Evolutionary conservation across 2,888 invertebrate species (phyloP).

Genomic region (Hypomecis atomaria): DNA sequence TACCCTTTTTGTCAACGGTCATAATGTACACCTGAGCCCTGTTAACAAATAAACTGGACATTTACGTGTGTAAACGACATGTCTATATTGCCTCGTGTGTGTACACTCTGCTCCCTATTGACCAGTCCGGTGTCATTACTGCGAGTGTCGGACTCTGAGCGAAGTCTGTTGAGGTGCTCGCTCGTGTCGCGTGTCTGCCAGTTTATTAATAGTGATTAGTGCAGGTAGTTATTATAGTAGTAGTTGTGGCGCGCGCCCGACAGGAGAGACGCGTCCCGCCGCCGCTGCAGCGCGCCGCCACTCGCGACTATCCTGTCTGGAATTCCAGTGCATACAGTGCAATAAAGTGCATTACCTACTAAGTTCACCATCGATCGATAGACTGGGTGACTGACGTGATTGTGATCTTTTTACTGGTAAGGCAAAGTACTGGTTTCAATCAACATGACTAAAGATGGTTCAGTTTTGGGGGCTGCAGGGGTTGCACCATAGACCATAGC

Average conservation of each 20-base stretch:
- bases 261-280: constrained; percentile 11
- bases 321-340: background rate
- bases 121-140: background rate
- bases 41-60: too few species aligned
- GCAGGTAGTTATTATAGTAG: constrained; percentile 34
- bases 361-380: background rate
- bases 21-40: too few species aligned
- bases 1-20: too few species aligned
- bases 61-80: too few species aligned
- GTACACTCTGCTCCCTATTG: background rate
- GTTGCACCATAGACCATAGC: too few species aligned
- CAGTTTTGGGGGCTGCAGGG: too few species aligned
- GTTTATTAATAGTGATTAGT: constrained; percentile 41
- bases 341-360: background rate
- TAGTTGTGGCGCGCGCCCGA: constrained; percentile 26
- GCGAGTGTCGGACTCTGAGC: background rate
- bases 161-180: constrained; percentile 16
- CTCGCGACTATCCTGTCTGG: background rate
- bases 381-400: background rate
- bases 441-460: too few species aligned
- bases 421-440: background rate
- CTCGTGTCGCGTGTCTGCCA: constrained; percentile 27
- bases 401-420: background rate
- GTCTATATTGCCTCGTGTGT: background rate
- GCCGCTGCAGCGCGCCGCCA: constrained; percentile 5